Evolutionary conservation across 2,113 vertebrate species (phyloP), one percentile per base, ranked within the genome.

Genomic region (Grammomys surdaster): DNA sequence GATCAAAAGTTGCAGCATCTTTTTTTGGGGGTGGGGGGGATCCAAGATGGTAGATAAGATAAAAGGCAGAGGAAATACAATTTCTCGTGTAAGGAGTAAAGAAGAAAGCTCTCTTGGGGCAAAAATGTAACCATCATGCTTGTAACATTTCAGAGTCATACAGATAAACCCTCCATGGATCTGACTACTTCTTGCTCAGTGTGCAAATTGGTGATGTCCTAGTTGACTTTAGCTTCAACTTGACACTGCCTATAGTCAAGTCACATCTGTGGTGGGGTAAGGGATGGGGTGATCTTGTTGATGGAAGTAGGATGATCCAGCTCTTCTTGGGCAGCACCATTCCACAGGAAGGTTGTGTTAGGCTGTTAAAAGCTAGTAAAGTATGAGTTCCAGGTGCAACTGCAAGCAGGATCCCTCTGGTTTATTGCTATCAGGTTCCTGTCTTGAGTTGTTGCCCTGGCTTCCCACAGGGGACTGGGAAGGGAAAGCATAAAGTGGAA

Each of bases 101-200:
- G 36, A 84, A 54, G 36, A 43, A 14, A 51, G 46, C 10, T 72
- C 70, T 36, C 36, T 3, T 26, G 26, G 6, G 0, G 22, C 14
- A 69, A 51, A 56, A 46, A 48, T 31, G 7, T 4, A 60, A 28
- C 20, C 28, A 6, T 88, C 9, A 31, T 7, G 63, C 17, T 28
- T 77, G 11, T 7, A 22, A 40, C 33, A 9, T 4, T 51, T 88
- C 33, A 46, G 1, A 28, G 1, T 6, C 5, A 51, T 28, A 9
- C 4, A 33, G 9, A 28, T 69, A 40, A 51, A 26, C 48, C 0
- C 4, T 36, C 1, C 16, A 11, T 3, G 20, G 24, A 10, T 56
- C 4, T 85, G 60, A 10, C 13, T 19, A 19, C 14, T 10, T 3
- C 11, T 69, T 56, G 28, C 31, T 86, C 16, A n/a, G 9, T 20